phyloP scores from a whole-genome alignment of 2,113 vertebrate genomes.

The Gallinago media region DNA sequence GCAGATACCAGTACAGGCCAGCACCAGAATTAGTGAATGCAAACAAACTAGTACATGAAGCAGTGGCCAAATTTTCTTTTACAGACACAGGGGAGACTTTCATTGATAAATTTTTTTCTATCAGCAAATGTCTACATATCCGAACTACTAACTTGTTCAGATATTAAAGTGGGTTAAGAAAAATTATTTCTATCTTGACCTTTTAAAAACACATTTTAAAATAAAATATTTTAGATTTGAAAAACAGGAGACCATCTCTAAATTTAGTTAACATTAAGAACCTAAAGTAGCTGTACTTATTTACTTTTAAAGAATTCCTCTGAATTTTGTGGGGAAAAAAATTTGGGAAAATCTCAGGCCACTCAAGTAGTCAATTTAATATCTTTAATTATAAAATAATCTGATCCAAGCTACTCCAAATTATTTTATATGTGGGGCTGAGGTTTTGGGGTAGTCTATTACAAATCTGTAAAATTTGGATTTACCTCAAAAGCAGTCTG shows the following conservation, averaged over 20 bases:
- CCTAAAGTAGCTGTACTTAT: not conserved
- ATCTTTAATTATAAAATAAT: not conserved
- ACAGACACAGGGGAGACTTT: not conserved
- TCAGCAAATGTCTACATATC: not conserved
- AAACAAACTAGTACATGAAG: not conserved
- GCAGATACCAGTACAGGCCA: not conserved
- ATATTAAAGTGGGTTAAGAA: not conserved
- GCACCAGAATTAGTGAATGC: not conserved
- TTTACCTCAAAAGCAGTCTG: not conserved
- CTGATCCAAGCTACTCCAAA: not conserved
- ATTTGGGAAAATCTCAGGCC: not conserved
- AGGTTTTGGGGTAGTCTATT: not conserved
- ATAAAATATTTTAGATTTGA: not conserved
- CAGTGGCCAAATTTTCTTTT: not conserved
- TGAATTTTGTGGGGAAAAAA: not conserved
- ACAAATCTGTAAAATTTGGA: not conserved
- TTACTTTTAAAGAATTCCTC: not conserved
- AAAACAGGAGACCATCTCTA: not conserved
- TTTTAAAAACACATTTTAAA: not conserved
- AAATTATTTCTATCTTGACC: too few species aligned
- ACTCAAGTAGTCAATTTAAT: not conserved
- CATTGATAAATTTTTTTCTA: not conserved
- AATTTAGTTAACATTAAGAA: not conserved
- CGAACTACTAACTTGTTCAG: not conserved
- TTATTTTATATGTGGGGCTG: not conserved